Base-by-base conservation (phyloP, 2,888 invertebrate species). In the Spisula subtruncata region DNA sequence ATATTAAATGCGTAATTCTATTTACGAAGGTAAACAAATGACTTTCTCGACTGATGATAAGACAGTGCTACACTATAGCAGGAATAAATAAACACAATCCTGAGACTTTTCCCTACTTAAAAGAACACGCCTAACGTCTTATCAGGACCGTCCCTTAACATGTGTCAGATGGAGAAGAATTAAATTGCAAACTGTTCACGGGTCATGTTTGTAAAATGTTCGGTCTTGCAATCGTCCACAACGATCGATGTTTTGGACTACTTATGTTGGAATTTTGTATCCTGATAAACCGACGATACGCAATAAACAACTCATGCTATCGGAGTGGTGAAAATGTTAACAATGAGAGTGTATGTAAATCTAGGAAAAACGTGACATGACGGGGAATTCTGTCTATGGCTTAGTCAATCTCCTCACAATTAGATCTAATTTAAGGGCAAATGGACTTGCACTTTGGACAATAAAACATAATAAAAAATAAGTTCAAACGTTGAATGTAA, bases 201-300 rank as follows among this genome's bases (percentile, higher is more conserved):
- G 54, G 85, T 85, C 85, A 85, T 85, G 80, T 85, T 85, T 85
- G 85, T 80, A 14, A 79, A 85, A 79, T 25, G 29, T 46, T 56
- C 56, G 56, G 85, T 79, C 85, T 85, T 85, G 54, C 51, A 56
- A 48, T 56, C 35, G 18, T 56, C 79, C 51, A 80, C 85, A 79
- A 85, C n/a, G 80, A 41, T 35, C 20, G 56, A 60, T 80, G 79
- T 54, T 41, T 80, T 25, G 85, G 85, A 71, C 80, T 85, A 56
- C 48, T 80, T 85, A 35, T 35, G 79, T 32, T 4, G 56, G 85
- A 80, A 85, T 56, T 10, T 56, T 56, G 41, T 51, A 56, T 2
- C 20, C 56, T 56, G 85, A 79, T 80, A 85, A 54, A 56, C 35
- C 18, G 41, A 80, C 46, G 12, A 54, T 85, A 85, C 79, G 79